Base-by-base conservation (phyloP, 2,888 invertebrate species). In the Cataglyphis rosenhaueri region DNA sequence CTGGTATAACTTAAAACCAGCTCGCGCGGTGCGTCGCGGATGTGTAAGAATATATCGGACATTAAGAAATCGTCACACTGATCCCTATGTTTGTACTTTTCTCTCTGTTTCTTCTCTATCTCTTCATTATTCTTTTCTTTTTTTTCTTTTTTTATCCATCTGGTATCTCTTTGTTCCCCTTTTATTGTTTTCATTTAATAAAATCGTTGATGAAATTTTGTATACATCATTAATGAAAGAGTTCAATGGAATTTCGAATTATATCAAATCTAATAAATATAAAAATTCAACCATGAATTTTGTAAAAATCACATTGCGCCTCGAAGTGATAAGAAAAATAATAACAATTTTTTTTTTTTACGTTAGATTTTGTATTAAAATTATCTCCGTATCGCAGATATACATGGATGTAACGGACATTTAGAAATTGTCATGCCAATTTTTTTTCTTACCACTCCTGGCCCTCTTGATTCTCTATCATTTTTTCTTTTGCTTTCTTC, bases 1-100 rank as follows among this genome's bases (percentile, higher is more conserved):
- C 84, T 85, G 91, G 88, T 92, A 92, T 92, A 93, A 92, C 91
- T 93, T 91, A 88, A 90, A 92, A 91, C 88, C 88, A 83, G 89
- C 85, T 85, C 87, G 52, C 52, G 52, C 18, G 75, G 84, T 86
- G 87, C 86, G 88, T 87, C 86, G 89, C 87, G 86, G 81, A 82
- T 83, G 87, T 87, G 87, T 87, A 82, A 84, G 82, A 87, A 88
- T 88, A 83, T 83, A 81, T 71, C 73, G 82, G 81, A 85, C 85
- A 64, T 84, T 88, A 87, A 88, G 88, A 86, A 88, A 84, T 86
- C 85, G 86, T 85, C 86, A 68, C 74, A 66, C 71, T 84, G 82
- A 85, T 81, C 62, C 61, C 12, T 52, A 10, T 18, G 41, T 71
- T 76, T 18, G 3, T 57, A 25, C 57, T 57, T 71, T 44, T 32